A percentile compares a stretch with the other conserved stretches of the same genome.
Conservation (phyloP, 2,113 vertebrate genomes). For the Chamaetylas fuelleborni region DNA sequence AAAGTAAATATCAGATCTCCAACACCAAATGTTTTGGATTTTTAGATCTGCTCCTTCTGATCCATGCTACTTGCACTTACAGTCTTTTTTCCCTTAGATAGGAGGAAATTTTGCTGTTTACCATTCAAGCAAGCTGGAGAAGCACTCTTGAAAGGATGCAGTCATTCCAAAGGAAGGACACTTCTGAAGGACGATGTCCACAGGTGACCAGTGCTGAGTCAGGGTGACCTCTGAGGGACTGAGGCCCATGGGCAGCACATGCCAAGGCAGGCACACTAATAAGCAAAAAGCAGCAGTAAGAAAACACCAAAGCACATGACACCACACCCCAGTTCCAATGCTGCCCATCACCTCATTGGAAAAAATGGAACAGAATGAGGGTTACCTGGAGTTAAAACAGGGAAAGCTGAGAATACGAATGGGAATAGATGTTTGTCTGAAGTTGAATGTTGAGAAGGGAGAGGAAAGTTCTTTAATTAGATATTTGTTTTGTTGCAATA, state of each 20-base stretch:
- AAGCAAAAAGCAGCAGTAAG: not conserved
- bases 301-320: not conserved
- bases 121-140: not conserved
- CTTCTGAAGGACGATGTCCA: not conserved
- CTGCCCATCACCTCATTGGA: not conserved
- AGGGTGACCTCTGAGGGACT: not conserved
- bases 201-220: accelerated
- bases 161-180: not conserved
- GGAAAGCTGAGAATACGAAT: not conserved
- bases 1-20: not conserved
- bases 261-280: not conserved
- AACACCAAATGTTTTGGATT: not conserved
- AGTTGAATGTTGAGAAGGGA: not conserved
- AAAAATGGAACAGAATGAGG: not conserved
- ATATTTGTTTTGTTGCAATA: not conserved
- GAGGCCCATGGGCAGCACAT: accelerated
- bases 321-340: not conserved
- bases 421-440: not conserved
- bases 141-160: not conserved
- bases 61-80: not conserved
- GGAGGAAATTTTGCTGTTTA: not conserved
- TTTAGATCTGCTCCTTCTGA: not conserved
- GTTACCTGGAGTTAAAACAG: not conserved
- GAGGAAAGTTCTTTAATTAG: not conserved
- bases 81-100: not conserved